phyloP scores from a whole-genome alignment of 2,797 vertebrate species.

The Myotis vivesi region DNA sequence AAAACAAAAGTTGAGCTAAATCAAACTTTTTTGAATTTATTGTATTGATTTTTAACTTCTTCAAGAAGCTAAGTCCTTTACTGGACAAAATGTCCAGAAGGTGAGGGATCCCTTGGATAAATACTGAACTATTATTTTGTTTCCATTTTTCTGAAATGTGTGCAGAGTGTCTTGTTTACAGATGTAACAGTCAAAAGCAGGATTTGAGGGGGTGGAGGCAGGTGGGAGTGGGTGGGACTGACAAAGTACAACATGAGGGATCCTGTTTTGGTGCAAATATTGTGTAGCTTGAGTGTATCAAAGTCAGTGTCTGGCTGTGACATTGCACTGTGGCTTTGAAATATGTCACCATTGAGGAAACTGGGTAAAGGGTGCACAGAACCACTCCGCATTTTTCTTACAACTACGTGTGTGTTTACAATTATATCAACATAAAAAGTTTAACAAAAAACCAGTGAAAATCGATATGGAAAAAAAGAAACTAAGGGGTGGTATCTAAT shows the following conservation, averaged over 20 bases:
- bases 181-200: neutral
- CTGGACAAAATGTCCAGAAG: neutral
- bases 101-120: neutral
- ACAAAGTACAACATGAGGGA: neutral
- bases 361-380: neutral
- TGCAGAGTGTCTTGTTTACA: neutral
- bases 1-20: conserved; percentile 47
- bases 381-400: neutral
- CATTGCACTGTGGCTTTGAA: neutral
- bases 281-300: neutral
- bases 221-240: neutral
- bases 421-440: neutral
- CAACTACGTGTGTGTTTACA: neutral
- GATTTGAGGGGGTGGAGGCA: neutral
- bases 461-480: neutral
- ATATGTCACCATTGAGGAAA: neutral
- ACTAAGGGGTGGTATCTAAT: neutral
- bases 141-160: neutral
- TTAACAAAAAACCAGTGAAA: neutral
- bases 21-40: neutral
- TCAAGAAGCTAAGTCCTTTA: neutral
- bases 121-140: neutral
- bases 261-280: neutral
- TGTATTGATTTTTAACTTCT: neutral
- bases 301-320: neutral